Conservation (phyloP, 2,113 vertebrate species). For the Cavia porcellus region DNA sequence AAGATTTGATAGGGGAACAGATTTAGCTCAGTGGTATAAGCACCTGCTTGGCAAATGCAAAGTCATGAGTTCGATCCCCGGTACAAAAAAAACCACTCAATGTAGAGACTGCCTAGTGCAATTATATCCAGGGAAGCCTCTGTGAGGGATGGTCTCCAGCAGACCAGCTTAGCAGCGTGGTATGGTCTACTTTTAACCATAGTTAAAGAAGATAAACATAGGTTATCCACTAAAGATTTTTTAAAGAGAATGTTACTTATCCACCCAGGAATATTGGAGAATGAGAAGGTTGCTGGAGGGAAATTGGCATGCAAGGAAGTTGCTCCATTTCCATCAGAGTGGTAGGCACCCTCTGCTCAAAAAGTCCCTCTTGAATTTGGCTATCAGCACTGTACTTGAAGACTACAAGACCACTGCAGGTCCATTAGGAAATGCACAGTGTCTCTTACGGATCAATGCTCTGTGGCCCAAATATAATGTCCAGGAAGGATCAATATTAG, state of each 20-base stretch:
- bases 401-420: neutral
- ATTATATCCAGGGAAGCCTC: neutral
- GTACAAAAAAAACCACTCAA: neutral
- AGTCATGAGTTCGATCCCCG: too few species aligned
- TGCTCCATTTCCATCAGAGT: neutral
- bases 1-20: too few species aligned
- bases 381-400: neutral
- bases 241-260: too few species aligned
- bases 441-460: neutral
- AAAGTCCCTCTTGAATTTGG: neutral
- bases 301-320: neutral
- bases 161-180: neutral
- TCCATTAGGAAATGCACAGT: neutral
- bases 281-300: neutral
- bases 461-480: neutral
- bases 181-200: neutral
- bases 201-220: neutral
- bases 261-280: neutral
- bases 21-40: too few species aligned
- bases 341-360: neutral
- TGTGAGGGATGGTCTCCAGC: neutral
- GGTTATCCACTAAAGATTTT: too few species aligned
- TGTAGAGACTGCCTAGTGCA: neutral
- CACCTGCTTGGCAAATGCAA: too few species aligned
- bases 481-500: neutral